phyloP scores from a whole-genome alignment of 1,140 invertebrate genomes.

The Plutomurus gul region DNA sequence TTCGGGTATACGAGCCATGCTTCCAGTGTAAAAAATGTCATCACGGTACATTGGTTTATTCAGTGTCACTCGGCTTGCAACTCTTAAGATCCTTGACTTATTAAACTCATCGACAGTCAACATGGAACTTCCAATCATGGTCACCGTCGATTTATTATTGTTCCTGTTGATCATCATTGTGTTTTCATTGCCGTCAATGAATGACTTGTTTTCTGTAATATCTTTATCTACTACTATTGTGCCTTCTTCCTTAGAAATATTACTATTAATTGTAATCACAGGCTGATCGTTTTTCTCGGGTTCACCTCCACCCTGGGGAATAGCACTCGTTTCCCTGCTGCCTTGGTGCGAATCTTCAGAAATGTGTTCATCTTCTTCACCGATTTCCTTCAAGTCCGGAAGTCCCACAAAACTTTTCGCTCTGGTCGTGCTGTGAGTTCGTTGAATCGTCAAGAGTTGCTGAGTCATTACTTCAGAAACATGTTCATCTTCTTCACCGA shows the following conservation, averaged over 20 bases:
- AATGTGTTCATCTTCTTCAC: slow-evolving; percentile 30
- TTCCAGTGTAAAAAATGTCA: slow-evolving; percentile 88
- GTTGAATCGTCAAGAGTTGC: background rate
- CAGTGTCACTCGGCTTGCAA: slow-evolving; percentile 40
- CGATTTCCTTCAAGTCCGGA: slow-evolving; percentile 43
- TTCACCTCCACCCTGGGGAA: slow-evolving; percentile 22
- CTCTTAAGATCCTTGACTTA: slow-evolving; percentile 44
- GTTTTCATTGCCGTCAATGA: slow-evolving; percentile 42
- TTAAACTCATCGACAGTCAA: slow-evolving; percentile 40
- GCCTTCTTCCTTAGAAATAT: too few species aligned
- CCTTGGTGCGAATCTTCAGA: slow-evolving; percentile 1
- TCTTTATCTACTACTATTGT: too few species aligned
- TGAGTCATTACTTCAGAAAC: too few species aligned
- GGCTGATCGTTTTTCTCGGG: slow-evolving; percentile 51
- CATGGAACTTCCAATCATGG: slow-evolving; percentile 41
- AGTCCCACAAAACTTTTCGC: slow-evolving; percentile 41
- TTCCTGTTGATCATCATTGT: slow-evolving; percentile 1
- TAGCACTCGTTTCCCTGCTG: background rate
- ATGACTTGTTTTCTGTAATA: background rate
- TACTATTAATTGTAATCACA: background rate
- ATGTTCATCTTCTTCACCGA: slow-evolving; percentile 40
- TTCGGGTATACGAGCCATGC: slow-evolving; percentile 75
- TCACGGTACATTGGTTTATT: slow-evolving; percentile 75
- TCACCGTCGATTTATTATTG: background rate
- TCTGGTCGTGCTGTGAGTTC: background rate